Evolutionary conservation across 2,797 vertebrate genomes (phyloP).

Genomic region (Ctenochaetus hawaiiensis): DNA sequence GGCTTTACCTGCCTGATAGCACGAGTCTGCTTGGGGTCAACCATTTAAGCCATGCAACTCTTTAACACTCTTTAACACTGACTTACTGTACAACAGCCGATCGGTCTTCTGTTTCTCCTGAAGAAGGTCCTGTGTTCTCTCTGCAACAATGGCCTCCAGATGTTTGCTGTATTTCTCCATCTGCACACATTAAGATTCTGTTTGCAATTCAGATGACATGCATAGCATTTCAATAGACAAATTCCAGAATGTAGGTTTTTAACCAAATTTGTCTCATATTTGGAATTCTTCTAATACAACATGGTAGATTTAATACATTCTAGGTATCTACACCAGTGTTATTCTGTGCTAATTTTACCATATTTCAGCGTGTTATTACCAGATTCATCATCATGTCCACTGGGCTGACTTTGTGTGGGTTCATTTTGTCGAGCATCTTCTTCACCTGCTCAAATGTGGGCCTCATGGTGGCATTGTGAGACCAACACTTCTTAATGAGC

Average conservation of each 20-base stretch:
- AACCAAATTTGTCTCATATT: not conserved
- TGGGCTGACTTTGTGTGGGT: slow-evolving; percentile 87
- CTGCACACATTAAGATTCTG: slow-evolving; percentile 62
- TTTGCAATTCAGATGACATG: not conserved
- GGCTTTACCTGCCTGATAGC: not conserved
- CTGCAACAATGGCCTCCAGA: slow-evolving; percentile 85
- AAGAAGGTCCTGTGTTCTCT: slow-evolving; percentile 86
- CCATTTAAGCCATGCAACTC: not conserved
- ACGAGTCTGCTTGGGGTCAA: not conserved
- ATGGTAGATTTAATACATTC: not conserved
- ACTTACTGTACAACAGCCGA: slow-evolving; percentile 85
- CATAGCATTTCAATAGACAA: not conserved
- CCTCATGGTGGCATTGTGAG: slow-evolving; percentile 77
- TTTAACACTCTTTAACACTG: not conserved
- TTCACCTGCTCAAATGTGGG: slow-evolving; percentile 87
- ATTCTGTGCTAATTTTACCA: not conserved
- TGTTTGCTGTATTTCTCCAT: slow-evolving; percentile 91
- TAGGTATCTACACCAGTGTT: not conserved
- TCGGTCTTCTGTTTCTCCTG: slow-evolving; percentile 89
- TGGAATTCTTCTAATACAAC: not conserved
- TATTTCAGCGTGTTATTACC: slow-evolving; percentile 71
- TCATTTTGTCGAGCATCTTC: slow-evolving; percentile 87
- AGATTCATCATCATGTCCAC: slow-evolving; percentile 90
- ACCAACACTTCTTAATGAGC: slow-evolving; percentile 87
- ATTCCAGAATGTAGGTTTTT: not conserved